Evolutionary conservation across 2,113 vertebrate genomes (phyloP).

Genomic region (Trogon surrucura): DNA sequence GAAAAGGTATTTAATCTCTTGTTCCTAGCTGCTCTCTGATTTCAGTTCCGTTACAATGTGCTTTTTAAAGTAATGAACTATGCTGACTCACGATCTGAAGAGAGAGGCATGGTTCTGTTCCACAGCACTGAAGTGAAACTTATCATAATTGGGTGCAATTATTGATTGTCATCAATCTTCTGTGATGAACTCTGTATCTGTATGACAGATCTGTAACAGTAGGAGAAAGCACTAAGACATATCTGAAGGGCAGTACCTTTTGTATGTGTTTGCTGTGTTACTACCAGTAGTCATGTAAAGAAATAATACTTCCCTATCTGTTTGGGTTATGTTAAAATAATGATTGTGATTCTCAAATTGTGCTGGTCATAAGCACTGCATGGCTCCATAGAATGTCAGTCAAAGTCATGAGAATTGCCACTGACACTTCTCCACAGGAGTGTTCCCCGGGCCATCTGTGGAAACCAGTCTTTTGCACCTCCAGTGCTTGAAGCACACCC

Average conservation of each 20-base stretch:
- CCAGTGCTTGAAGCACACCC: not conserved
- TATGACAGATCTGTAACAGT: not conserved
- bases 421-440: not conserved
- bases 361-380: not conserved
- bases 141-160: not conserved
- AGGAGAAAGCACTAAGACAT: not conserved
- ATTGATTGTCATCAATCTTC: not conserved
- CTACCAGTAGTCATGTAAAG: not conserved
- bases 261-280: not conserved
- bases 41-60: not conserved
- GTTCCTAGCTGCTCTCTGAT: not conserved
- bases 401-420: not conserved
- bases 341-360: not conserved
- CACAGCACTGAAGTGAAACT: not conserved
- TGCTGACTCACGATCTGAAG: not conserved
- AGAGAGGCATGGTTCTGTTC: not conserved
- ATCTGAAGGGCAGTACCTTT: not conserved
- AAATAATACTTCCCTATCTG: not conserved
- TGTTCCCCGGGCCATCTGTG: not conserved
- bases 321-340: not conserved
- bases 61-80: not conserved
- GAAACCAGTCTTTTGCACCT: not conserved
- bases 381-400: not conserved
- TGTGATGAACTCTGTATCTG: not conserved
- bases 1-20: not conserved